Evolutionary conservation across 2,797 vertebrate genomes (phyloP).

Genomic region (Liparis tanakae): DNA sequence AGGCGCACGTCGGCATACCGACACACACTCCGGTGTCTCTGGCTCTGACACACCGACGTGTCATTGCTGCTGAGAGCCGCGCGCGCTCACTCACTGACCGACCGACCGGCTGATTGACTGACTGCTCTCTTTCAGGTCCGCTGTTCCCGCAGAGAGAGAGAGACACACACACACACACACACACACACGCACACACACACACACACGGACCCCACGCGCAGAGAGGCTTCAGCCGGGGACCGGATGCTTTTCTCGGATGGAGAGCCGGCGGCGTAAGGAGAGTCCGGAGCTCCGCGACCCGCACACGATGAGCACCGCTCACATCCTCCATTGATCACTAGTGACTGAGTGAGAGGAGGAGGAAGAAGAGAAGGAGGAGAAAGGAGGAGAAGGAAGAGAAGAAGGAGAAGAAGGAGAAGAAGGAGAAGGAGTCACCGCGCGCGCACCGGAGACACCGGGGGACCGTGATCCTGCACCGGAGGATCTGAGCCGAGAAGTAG

Average conservation of each 20-base stretch:
- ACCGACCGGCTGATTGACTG: conserved; percentile 32
- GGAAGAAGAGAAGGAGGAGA: not conserved
- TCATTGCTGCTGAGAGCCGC: conserved; percentile 66
- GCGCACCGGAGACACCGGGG: conserved; percentile 47
- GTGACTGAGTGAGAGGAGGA: conserved; percentile 20
- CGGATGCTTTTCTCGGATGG: conserved; percentile 44
- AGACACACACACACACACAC: conserved; percentile 8
- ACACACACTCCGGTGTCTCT: conserved; percentile 65
- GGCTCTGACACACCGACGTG: conserved; percentile 64
- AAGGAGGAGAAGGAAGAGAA: not conserved
- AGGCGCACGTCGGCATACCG: conserved; percentile 66
- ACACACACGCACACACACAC: not conserved
- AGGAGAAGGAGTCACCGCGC: conserved; percentile 1
- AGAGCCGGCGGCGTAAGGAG: conserved; percentile 43
- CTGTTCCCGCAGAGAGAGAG: conserved; percentile 20
- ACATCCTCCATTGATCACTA: not conserved
- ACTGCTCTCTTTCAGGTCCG: conserved; percentile 55
- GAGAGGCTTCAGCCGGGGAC: conserved; percentile 40
- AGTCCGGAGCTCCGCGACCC: conserved; percentile 39
- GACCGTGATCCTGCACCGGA: conserved; percentile 81
- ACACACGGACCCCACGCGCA: not conserved
- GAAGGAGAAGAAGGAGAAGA: no score
- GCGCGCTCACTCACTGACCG: conserved; percentile 5
- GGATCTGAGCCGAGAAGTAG: conserved; percentile 17
- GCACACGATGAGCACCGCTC: conserved; percentile 7